phyloP scores from a whole-genome alignment of 2,113 vertebrate species.

The Petrocephalus microphthalmus region DNA sequence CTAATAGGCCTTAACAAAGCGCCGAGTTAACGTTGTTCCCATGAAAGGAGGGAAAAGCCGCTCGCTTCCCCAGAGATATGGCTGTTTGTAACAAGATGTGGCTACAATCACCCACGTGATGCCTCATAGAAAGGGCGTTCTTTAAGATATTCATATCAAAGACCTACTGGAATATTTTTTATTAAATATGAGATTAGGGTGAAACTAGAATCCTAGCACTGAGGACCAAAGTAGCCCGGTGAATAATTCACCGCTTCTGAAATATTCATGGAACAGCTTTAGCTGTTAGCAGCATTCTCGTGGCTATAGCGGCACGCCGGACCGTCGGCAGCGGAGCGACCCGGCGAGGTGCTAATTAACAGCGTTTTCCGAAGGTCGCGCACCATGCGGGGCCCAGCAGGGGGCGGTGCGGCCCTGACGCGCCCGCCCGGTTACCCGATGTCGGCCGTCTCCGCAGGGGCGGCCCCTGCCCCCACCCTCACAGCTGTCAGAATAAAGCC shows the following conservation, averaged over 20 bases:
- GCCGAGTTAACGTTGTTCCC: constrained; percentile 28
- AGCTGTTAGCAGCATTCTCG: not conserved
- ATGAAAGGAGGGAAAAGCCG: constrained; percentile 19
- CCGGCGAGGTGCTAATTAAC: not conserved
- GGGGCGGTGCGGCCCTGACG: constrained; percentile 53
- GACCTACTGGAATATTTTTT: not conserved
- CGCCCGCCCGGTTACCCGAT: constrained; percentile 69
- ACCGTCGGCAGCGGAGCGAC: not conserved
- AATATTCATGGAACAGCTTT: constrained; percentile 6
- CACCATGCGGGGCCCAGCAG: not conserved
- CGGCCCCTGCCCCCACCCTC: constrained; percentile 59
- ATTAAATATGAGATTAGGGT: not conserved
- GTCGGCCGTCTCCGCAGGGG: constrained; percentile 70
- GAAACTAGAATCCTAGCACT: not conserved
- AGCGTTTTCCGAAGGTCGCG: not conserved
- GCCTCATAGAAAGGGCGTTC: not conserved
- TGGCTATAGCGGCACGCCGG: not conserved
- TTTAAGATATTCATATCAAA: not conserved
- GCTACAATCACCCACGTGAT: not conserved
- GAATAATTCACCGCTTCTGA: not conserved
- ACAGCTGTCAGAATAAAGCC: constrained; percentile 78
- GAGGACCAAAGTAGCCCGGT: not conserved
- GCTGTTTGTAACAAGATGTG: not conserved
- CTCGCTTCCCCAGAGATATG: constrained; percentile 14
- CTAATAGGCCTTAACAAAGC: constrained; percentile 42